Evolutionary conservation across 2,797 vertebrate species (phyloP).

Genomic region (Propithecus deckenii): DNA sequence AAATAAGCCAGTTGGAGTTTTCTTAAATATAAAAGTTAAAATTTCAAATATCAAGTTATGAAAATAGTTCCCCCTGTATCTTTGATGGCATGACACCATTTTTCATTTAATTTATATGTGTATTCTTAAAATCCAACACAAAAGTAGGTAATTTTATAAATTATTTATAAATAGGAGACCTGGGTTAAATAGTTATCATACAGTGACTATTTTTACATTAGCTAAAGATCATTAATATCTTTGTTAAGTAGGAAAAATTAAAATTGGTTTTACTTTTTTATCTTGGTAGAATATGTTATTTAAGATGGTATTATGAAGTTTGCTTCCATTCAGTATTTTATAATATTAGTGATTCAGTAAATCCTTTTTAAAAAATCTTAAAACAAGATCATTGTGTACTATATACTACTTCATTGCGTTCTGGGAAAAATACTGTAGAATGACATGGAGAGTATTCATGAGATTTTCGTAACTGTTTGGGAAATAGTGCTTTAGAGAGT

Average conservation of each 20-base stretch:
- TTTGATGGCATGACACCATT: not conserved
- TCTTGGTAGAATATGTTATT: not conserved
- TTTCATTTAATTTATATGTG: not conserved
- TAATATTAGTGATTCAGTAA: not conserved
- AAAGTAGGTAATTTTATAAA: not conserved
- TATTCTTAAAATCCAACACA: not conserved
- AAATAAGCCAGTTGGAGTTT: not conserved
- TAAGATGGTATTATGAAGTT: not conserved
- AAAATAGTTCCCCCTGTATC: not conserved
- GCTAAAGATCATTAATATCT: not conserved
- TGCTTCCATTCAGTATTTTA: not conserved
- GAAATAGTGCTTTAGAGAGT: not conserved
- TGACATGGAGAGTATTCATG: not conserved
- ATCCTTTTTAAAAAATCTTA: not conserved
- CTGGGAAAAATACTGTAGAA: not conserved
- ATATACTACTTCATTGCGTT: not conserved
- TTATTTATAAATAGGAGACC: not conserved
- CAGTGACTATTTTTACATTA: no score
- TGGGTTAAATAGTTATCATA: no score
- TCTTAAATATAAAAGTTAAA: not conserved
- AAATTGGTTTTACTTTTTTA: not conserved
- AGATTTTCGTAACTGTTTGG: not conserved
- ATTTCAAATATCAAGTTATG: not conserved
- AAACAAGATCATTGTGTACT: not conserved
- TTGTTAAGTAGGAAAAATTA: constrained; percentile 22